phyloP scores from a whole-genome alignment of 2,797 vertebrate genomes.

The Gobionotothen gibberifrons region DNA sequence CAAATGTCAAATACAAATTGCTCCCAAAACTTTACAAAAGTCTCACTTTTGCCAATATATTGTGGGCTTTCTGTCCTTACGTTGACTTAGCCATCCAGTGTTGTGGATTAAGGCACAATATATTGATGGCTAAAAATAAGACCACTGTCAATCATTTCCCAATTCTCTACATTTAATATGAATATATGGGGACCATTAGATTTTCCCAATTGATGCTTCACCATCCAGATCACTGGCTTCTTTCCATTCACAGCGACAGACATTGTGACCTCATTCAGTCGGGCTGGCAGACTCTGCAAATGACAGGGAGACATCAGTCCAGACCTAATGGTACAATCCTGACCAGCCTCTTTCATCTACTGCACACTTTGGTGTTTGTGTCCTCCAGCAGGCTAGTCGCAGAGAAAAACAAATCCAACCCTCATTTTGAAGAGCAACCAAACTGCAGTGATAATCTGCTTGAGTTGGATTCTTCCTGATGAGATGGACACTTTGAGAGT shows the following conservation, averaged over 20 bases:
- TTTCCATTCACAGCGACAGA: conserved; percentile 36
- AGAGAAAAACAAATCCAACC: conserved; percentile 37
- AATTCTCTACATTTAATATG: conserved; percentile 11
- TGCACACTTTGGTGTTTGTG: conserved; percentile 54
- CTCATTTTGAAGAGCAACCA: conserved; percentile 47
- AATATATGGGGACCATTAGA: background rate
- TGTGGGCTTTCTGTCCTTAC: conserved; percentile 18
- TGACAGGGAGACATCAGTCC: conserved; percentile 63
- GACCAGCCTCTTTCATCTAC: conserved; percentile 65
- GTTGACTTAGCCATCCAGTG: conserved; percentile 32
- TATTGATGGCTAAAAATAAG: conserved; percentile 25
- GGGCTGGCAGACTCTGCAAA: conserved; percentile 59
- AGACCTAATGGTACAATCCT: conserved; percentile 44
- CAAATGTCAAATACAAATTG: conserved; percentile 17
- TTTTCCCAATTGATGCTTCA: conserved; percentile 4
- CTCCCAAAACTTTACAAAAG: conserved; percentile 31
- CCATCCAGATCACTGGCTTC: conserved; percentile 29
- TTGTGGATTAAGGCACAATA: conserved; percentile 21
- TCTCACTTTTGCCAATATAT: background rate
- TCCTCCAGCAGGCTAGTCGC: conserved; percentile 37
- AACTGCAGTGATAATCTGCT: conserved; percentile 59
- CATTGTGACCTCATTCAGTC: conserved; percentile 53
- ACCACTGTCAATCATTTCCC: conserved; percentile 40
- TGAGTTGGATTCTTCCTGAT: conserved; percentile 51
- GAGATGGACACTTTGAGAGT: conserved; percentile 38